A percentile compares a stretch with the other conserved stretches of the same genome.
Evolutionary conservation across 2,797 vertebrate genomes (phyloP).

Genomic region (Cygnus olor): DNA sequence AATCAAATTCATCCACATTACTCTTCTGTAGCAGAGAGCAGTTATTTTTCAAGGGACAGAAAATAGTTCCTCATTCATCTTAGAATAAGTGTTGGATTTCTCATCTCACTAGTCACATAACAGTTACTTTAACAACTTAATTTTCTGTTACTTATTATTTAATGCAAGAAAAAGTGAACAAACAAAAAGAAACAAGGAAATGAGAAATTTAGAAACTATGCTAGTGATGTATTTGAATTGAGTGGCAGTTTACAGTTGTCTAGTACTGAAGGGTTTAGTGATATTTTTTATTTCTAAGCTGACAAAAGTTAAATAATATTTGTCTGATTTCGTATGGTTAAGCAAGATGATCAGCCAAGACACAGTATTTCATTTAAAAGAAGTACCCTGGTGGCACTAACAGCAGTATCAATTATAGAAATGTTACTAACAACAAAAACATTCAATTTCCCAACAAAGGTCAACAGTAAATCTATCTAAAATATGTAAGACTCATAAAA

Average conservation of each 20-base stretch:
- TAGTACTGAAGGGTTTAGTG: conserved; percentile 30
- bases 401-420: conserved; percentile 76
- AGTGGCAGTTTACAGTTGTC: conserved; percentile 13
- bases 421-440: conserved; percentile 77
- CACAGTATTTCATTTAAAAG: conserved; percentile 55
- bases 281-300: conserved; percentile 38
- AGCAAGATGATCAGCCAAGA: conserved; percentile 46
- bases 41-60: not conserved
- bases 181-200: conserved; percentile 30
- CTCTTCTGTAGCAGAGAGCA: conserved; percentile 10
- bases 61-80: not conserved
- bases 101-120: conserved; percentile 18
- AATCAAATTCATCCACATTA: not conserved
- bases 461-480: conserved; percentile 80
- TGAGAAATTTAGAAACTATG: conserved; percentile 22
- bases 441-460: conserved; percentile 77
- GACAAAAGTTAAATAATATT: conserved; percentile 52
- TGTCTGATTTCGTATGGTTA: conserved; percentile 53
- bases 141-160: conserved; percentile 9
- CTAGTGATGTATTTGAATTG: conserved; percentile 3
- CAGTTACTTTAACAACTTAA: not conserved
- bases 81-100: conserved; percentile 26
- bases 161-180: not conserved
- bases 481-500: conserved; percentile 78
- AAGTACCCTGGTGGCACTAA: conserved; percentile 57